Evolutionary conservation across 1,140 invertebrate genomes (phyloP), one percentile per base, ranked within the genome.

Genomic region (Drosophila biarmipes): DNA sequence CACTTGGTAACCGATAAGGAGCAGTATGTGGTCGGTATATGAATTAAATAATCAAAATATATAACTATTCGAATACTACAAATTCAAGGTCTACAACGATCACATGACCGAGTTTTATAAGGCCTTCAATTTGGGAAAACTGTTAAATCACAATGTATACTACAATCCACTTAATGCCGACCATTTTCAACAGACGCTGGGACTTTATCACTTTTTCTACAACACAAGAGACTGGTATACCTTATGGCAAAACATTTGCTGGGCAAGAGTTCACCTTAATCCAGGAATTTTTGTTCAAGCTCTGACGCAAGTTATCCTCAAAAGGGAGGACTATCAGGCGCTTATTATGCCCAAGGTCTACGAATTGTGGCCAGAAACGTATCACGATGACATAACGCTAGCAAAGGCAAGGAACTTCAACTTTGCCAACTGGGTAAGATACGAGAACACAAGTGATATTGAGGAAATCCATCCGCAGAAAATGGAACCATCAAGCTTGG

Each of bases 321-420:
- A 95, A 71, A 93, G 95, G 43, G 89, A 92, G 3, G 95, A 95
- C 71, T 94, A 93, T 80, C 93, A 93, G 46, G 93, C 93, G 24
- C 91, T 96, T 19, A 90, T 93, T 5, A 79, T 96, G 4, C 95
- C 95, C 1, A 93, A 95, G 29, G 93, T 95, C 6, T 95, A 95
- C 71, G 95, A 96, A 91, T 92, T 95, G n/a, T 93, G 94, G 57
- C 95, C 95, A 0, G 93, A 94, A 73, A 93, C 93, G 61, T 96
- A 94, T 92, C 94, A 95, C 42, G 93, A 94, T 71, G 92, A 82
- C 10, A 93, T 94, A 66, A 93, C 94, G 2, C 93, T 96, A 2
- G 92, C 94, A 29, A 92, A 94, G 40, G 94, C 94, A 0, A 40
- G 46, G 17, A 67, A 55, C 7, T 85, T 79, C 29, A 73, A 79